These are phyloP conservation scores for Ptychodera flava DNA, from an alignment of 35 echinoderm and acorn worm genomes.

Conservation along the genomic window DNA sequence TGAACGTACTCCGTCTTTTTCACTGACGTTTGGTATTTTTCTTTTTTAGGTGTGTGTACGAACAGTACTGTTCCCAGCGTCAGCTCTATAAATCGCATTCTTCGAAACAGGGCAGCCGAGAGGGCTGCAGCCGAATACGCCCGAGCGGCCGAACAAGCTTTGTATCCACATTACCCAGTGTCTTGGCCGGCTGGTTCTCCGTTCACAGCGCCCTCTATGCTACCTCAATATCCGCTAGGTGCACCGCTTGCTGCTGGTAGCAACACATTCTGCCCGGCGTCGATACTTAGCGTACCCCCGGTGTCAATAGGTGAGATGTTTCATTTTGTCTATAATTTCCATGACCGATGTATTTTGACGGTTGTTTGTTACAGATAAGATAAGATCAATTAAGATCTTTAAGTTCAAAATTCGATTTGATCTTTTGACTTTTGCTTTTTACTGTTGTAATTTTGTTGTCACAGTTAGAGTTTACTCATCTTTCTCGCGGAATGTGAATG, in stretches of 20 bases:
- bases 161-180: neutral
- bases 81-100: conserved; percentile 90
- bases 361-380: too few relatives aligned
- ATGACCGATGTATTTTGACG: too few relatives aligned
- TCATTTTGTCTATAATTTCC: too few relatives aligned
- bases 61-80: conserved; percentile 74
- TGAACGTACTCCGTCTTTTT: neutral
- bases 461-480: too few relatives aligned
- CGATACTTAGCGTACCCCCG: neutral
- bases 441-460: too few relatives aligned
- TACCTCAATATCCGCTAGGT: neutral
- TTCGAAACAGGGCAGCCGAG: conserved; percentile 89
- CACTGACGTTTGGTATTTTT: neutral
- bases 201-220: neutral
- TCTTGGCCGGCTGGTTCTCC: neutral
- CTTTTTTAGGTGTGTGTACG: conserved; percentile 67
- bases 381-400: too few relatives aligned
- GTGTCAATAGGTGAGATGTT: neutral
- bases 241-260: neutral
- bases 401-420: too few relatives aligned
- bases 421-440: too few relatives aligned
- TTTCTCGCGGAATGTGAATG: too few relatives aligned
- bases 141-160: conserved; percentile 70
- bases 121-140: conserved; percentile 95
- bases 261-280: neutral